Evolutionary conservation across 2,888 invertebrate genomes (phyloP).

Genomic region (Diarsia dahlii): DNA sequence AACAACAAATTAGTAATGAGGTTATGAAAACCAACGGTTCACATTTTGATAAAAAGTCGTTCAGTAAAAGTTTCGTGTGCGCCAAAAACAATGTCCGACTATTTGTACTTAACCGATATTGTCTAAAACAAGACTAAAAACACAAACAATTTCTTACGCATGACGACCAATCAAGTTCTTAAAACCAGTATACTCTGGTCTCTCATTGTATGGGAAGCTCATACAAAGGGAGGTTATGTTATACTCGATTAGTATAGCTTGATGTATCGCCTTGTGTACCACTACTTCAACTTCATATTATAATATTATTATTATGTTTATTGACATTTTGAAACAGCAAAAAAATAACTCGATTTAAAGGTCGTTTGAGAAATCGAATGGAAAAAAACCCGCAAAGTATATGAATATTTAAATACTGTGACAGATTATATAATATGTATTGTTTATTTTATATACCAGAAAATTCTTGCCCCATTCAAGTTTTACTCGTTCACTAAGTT

Average conservation of each 20-base stretch:
- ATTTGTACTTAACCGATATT: not conserved
- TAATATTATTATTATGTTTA: not conserved
- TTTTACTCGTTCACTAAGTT: not conserved
- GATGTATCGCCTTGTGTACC: not conserved
- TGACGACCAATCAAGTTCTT: no score
- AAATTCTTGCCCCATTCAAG: not conserved
- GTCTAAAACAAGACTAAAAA: constrained; percentile 1
- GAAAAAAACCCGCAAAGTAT: constrained; percentile 48
- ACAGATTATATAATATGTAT: constrained; percentile 30
- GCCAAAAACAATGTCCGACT: no score
- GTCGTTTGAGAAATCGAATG: constrained; percentile 33
- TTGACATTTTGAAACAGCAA: constrained; percentile 44
- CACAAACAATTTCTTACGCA: not conserved
- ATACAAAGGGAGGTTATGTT: no score
- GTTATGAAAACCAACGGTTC: not conserved
- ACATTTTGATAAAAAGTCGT: not conserved
- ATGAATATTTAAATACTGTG: constrained; percentile 42
- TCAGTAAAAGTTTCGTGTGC: not conserved
- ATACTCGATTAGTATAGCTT: not conserved
- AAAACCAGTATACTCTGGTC: no score
- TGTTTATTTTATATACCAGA: constrained; percentile 16
- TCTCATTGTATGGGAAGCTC: no score
- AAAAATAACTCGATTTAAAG: constrained; percentile 30
- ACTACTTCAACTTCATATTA: not conserved
- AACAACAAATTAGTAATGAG: no score